A percentile compares a stretch with the other conserved stretches of the same genome.
phyloP scores from a whole-genome alignment of 2,113 vertebrate species.

The Cettia cetti region DNA sequence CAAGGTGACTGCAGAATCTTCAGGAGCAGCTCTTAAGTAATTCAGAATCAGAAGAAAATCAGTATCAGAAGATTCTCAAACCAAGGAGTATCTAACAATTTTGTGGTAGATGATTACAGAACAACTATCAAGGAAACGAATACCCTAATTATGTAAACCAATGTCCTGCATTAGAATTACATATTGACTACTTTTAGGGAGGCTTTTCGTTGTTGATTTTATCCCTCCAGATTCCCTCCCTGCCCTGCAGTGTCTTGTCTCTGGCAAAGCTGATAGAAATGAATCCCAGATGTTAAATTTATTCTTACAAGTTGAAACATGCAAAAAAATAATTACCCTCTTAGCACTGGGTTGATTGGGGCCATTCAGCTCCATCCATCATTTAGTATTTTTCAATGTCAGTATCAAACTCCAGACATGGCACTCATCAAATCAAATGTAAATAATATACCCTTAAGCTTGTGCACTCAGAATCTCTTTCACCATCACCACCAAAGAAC shows the following conservation, averaged over 20 bases:
- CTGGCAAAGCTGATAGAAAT: not conserved
- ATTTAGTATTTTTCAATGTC: not conserved
- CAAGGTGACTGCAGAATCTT: not conserved
- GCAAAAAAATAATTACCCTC: not conserved
- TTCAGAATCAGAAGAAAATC: not conserved
- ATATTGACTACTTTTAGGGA: not conserved
- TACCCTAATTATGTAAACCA: not conserved
- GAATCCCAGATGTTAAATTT: not conserved
- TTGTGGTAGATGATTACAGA: not conserved
- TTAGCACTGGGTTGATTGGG: not conserved
- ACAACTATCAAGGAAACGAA: not conserved
- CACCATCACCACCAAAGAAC: not conserved
- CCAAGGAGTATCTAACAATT: not conserved
- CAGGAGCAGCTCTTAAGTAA: not conserved
- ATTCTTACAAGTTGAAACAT: not conserved
- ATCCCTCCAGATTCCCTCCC: not conserved
- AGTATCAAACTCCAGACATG: not conserved
- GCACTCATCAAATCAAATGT: not conserved
- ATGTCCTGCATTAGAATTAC: not conserved
- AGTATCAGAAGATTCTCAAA: not conserved
- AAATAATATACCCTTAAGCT: not conserved
- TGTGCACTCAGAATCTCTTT: not conserved
- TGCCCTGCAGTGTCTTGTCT: not conserved
- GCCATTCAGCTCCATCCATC: not conserved
- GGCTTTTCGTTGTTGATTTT: not conserved